These are phyloP conservation scores for Chelidonichthys spinosus DNA, from an alignment of 2,797 vertebrate genomes.

Conservation along the genomic window DNA sequence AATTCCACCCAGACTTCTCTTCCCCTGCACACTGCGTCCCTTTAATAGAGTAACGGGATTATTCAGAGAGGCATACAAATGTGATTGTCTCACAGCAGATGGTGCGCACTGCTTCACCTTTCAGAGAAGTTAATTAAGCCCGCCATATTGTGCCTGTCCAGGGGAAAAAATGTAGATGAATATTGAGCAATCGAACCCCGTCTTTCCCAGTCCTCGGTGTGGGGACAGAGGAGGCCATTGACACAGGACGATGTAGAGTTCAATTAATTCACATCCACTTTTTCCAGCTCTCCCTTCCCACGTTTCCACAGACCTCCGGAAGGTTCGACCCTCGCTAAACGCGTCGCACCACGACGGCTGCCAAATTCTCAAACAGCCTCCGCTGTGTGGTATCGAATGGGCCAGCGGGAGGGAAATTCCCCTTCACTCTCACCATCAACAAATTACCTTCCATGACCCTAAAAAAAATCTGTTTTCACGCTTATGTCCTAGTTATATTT, in stretches of 20 bases:
- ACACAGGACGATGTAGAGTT: slow-evolving; percentile 94
- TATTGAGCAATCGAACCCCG: slow-evolving; percentile 97
- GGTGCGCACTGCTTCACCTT: slow-evolving; percentile 99
- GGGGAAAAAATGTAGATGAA: slow-evolving; percentile 98
- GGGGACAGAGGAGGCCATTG: slow-evolving; percentile 93
- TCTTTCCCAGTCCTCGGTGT: slow-evolving; percentile 91
- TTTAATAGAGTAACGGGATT: slow-evolving; percentile 93
- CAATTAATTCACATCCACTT: slow-evolving; percentile 90
- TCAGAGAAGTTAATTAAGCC: slow-evolving; percentile 99
- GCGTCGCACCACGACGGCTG: slow-evolving; percentile 87
- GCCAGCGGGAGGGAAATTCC: slow-evolving; percentile 83
- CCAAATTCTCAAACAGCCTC: slow-evolving; percentile 91
- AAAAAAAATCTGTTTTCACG: slow-evolving; percentile 78
- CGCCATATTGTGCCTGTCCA: slow-evolving; percentile 98
- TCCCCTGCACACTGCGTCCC: slow-evolving; percentile 57
- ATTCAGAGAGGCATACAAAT: slow-evolving; percentile 96
- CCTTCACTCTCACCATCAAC: slow-evolving; percentile 85
- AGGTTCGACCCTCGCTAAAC: slow-evolving; percentile 91
- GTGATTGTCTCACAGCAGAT: slow-evolving; percentile 99
- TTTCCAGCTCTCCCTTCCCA: slow-evolving; percentile 90
- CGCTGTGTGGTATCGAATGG: slow-evolving; percentile 89
- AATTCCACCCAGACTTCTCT: slow-evolving; percentile 73
- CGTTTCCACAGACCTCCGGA: slow-evolving; percentile 90
- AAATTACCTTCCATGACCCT: slow-evolving; percentile 88
- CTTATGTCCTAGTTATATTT: slow-evolving; percentile 27